phyloP scores from a whole-genome alignment of 2,888 invertebrate genomes.

The Lissonota sp. region DNA sequence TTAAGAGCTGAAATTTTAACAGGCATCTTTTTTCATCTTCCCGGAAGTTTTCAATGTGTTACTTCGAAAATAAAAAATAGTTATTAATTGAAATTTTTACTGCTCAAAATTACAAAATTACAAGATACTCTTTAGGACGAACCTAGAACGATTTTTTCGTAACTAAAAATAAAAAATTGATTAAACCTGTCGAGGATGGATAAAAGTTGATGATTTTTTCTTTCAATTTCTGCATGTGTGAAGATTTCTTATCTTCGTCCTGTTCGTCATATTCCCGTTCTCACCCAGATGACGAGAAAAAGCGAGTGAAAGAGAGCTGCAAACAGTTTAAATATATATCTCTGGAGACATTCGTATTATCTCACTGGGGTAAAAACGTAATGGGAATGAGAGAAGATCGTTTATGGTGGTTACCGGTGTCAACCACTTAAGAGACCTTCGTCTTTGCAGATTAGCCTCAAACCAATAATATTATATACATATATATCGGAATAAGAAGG shows the following conservation, averaged over 20 bases:
- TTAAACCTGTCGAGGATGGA: conserved; percentile 26
- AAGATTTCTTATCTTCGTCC: conserved; percentile 16
- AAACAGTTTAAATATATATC: too few relatives aligned
- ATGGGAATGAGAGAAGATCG: conserved; percentile 43
- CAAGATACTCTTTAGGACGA: too few relatives aligned
- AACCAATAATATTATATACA: conserved; percentile 21
- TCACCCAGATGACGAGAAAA: conserved; percentile 9
- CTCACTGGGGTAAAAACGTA: conserved; percentile 16
- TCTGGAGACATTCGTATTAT: not conserved
- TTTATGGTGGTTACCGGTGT: conserved; percentile 58
- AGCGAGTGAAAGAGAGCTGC: not conserved
- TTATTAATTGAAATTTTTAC: too few relatives aligned
- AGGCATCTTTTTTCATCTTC: too few relatives aligned
- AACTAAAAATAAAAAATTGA: too few relatives aligned
- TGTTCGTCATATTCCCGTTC: conserved; percentile 15
- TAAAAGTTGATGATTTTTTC: conserved; percentile 18
- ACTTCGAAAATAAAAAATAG: too few relatives aligned
- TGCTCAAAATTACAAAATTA: too few relatives aligned
- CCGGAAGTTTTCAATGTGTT: too few relatives aligned
- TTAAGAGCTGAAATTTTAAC: too few relatives aligned
- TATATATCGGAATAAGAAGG: not conserved
- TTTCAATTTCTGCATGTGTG: conserved; percentile 3
- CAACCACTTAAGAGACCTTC: conserved; percentile 54
- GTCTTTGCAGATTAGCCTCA: conserved; percentile 48
- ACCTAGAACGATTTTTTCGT: too few relatives aligned